Evolutionary conservation across 2,888 invertebrate species (phyloP), one percentile per base, ranked within the genome.

Genomic region (Cheiracanthium punctorium): DNA sequence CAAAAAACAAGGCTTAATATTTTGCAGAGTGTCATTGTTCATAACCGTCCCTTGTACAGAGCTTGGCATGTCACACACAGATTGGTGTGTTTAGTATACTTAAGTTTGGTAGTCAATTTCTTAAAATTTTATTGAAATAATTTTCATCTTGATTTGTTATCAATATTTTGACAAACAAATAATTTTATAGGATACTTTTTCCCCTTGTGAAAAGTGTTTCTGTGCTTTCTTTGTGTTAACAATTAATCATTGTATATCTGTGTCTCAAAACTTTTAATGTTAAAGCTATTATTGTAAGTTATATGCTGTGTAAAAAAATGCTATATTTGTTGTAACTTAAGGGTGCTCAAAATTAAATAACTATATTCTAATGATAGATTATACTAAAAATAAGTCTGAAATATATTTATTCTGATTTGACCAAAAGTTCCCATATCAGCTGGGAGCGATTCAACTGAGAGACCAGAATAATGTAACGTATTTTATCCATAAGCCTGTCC

Each of bases 21-120:
- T 80, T 87, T 81, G 81, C 81, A 81, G 86, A 80, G 77, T 80
- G 71, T 87, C 81, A 81, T 67, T 77, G 81, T 81, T 87, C 81
- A 82, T 80, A 80, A 87, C 87, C 87, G 87, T 87, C 87, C 87
- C 81, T 80, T 87, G 87, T 87, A 81, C 87, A 87, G 80, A 87
- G 87, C 81, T 87, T 87, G 87, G 87, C 87, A 87, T 87, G 87
- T 81, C 70, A 82, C 64, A 64, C 64, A 64, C 52, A 85, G 69
- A 80, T 77, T 77, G 87, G 87, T 87, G 87, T 87, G 81, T 87
- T 87, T 81, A 77, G 81, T 81, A 81, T 77, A 77, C 73, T 67
- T 71, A 29, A 76, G 28, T 77, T 81, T 87, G 77, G 65, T 77
- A 33, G 74, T 69, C 52, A 65, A 79, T 70, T 73, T 70, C 24